Evolutionary conservation across 2,888 invertebrate genomes (phyloP).

Genomic region (Amblyteles armatorius): DNA sequence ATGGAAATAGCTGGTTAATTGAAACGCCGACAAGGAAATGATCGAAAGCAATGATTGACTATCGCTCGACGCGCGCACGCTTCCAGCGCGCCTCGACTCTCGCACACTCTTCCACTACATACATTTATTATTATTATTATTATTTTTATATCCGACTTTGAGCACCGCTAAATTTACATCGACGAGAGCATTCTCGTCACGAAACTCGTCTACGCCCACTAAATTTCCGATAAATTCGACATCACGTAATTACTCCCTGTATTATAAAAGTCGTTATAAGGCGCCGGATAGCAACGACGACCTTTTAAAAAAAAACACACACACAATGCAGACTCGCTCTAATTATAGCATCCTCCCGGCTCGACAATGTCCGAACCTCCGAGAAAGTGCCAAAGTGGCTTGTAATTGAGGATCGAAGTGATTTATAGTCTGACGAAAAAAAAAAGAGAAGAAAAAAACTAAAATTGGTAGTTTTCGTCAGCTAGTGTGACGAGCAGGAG

Average conservation of each 20-base stretch:
- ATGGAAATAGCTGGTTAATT: slow-evolving; percentile 54
- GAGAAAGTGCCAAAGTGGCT: background rate
- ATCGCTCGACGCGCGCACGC: background rate
- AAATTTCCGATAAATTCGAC: background rate
- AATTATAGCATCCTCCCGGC: background rate
- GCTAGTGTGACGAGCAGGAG: slow-evolving; percentile 37
- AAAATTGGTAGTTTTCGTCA: slow-evolving; percentile 23
- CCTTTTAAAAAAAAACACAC: background rate
- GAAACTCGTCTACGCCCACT: background rate
- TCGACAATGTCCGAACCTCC: background rate
- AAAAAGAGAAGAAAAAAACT: background rate
- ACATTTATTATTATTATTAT: background rate
- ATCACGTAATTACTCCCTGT: background rate
- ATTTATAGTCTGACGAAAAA: background rate
- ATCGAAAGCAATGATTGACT: slow-evolving; percentile 43
- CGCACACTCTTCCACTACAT: background rate
- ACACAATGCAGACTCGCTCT: background rate
- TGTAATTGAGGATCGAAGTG: slow-evolving; percentile 27
- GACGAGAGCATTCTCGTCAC: background rate
- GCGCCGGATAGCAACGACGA: background rate
- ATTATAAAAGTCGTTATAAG: background rate
- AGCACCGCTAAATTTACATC: background rate
- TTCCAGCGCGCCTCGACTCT: background rate
- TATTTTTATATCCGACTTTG: background rate
- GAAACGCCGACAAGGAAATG: slow-evolving; percentile 61